Evolutionary conservation across 2,888 invertebrate species (phyloP).

Genomic region (Buathra laborator): DNA sequence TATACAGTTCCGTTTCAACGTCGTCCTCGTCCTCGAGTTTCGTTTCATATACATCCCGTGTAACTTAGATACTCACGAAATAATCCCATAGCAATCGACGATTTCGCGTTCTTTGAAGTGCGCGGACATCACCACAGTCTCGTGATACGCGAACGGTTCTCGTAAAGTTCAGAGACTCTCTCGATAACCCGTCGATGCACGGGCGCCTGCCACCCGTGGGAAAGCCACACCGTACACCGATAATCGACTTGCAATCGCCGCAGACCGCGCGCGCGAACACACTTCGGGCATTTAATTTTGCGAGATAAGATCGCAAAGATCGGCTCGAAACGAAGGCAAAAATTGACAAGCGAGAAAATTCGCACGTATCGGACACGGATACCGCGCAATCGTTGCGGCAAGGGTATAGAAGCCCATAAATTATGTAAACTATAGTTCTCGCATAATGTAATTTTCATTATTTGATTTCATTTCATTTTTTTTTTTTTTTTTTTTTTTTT

Average conservation of each 20-base stretch:
- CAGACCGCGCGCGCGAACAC: neutral
- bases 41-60: neutral
- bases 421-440: conserved; percentile 19
- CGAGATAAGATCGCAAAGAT: conserved; percentile 15
- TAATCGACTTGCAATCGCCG: conserved; percentile 26
- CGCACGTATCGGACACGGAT: conserved; percentile 22
- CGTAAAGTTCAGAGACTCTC: conserved; percentile 30
- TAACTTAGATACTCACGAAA: neutral
- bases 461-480: neutral
- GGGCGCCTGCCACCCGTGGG: conserved; percentile 25
- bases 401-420: conserved; percentile 1
- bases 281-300: conserved; percentile 27
- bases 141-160: conserved; percentile 14
- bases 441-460: conserved; percentile 4
- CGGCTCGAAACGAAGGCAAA: conserved; percentile 18
- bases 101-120: conserved; percentile 12
- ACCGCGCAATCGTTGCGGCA: neutral
- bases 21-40: conserved; percentile 18
- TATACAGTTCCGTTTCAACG: neutral
- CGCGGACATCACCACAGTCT: conserved; percentile 6
- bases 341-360: conserved; percentile 23
- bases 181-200: conserved; percentile 34
- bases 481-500: neutral
- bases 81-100: neutral
- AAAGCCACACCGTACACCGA: conserved; percentile 20